Evolutionary conservation across 2,888 invertebrate species (phyloP), one percentile per base, ranked within the genome.

Genomic region (Aplocera efformata): DNA sequence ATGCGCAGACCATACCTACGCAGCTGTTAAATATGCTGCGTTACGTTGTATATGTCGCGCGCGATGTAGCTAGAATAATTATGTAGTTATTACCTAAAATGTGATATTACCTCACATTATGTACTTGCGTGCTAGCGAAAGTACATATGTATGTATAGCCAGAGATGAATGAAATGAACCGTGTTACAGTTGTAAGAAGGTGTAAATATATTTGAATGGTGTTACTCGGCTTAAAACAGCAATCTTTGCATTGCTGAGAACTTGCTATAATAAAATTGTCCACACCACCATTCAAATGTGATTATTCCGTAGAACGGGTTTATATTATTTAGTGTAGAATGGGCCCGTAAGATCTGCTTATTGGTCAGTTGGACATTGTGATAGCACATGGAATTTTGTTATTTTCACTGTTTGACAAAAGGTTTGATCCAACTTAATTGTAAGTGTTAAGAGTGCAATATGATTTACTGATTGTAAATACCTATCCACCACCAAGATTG

Each of bases 391-490:
- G 58, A 63, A 60, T 66, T 58, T 48, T 31, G 60, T 17, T 63
- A 60, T 56, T 58, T 56, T 60, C 63, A 60, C 57, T 57, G 58
- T 62, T 63, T 67, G 73, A 71, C 65, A 68, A 66, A 67, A 69
- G 70, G 67, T 74, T 73, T 65, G 35, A 41, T 72, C 67, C 70
- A 71, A 73, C 69, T 59, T 86, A 80, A 72, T 79, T 80, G 72
- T 86, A 86, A 86, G 85, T 82, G 76, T 82, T 79, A 71, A 67
- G 75, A 74, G 86, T 86, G 86, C 86, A 86, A 86, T 86, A 84
- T 76, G 65, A 63, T 61, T 60, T 63, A 65, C 45, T 58, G 60
- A 69, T 66, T 84, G 84, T 84, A 83, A 77, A 82, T 84, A 17
- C 2, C 5, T 17, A 81, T 58, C 60, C 48, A 52, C 48, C 53